Evolutionary conservation across 2,113 vertebrate genomes (phyloP).

Genomic region (Misgurnus anguillicaudatus): DNA sequence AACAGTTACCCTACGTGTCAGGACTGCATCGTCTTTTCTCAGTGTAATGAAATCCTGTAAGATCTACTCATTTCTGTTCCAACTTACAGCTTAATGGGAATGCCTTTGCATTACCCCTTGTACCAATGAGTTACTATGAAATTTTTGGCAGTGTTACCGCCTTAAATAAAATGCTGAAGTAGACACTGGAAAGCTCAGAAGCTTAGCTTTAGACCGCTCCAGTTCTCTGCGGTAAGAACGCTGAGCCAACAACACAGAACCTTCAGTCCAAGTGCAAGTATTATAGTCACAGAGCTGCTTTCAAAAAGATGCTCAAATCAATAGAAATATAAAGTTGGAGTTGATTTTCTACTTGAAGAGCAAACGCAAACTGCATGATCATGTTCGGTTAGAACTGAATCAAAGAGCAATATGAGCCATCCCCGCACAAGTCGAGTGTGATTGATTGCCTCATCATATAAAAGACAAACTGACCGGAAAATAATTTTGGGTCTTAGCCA

Average conservation of each 20-base stretch:
- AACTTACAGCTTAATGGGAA: conserved; percentile 52
- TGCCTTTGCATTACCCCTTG: conserved; percentile 36
- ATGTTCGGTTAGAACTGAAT: not conserved
- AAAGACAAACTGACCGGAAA: conserved; percentile 47
- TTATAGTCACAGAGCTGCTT: not conserved
- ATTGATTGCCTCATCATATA: conserved; percentile 40
- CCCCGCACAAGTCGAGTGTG: not conserved
- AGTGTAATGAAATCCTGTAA: conserved; percentile 37
- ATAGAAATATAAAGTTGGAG: not conserved
- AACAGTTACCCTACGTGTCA: not conserved
- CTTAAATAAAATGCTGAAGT: conserved; percentile 50
- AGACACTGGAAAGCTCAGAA: conserved; percentile 47
- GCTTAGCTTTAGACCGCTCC: conserved; percentile 18
- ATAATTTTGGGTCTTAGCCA: conserved; percentile 40
- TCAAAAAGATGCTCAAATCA: conserved; percentile 2
- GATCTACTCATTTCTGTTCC: conserved; percentile 48
- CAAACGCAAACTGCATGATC: not conserved
- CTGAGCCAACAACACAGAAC: conserved; percentile 17
- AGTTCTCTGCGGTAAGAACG: conserved; percentile 25
- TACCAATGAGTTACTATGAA: no score
- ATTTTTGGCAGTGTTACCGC: conserved; percentile 28
- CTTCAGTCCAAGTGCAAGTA: not conserved
- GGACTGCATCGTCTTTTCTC: conserved; percentile 6
- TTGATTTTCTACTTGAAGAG: not conserved
- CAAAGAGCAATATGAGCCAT: not conserved